Evolutionary conservation across 2,797 vertebrate genomes (phyloP), one percentile per base, ranked within the genome.

Genomic region (Siniperca undulata): DNA sequence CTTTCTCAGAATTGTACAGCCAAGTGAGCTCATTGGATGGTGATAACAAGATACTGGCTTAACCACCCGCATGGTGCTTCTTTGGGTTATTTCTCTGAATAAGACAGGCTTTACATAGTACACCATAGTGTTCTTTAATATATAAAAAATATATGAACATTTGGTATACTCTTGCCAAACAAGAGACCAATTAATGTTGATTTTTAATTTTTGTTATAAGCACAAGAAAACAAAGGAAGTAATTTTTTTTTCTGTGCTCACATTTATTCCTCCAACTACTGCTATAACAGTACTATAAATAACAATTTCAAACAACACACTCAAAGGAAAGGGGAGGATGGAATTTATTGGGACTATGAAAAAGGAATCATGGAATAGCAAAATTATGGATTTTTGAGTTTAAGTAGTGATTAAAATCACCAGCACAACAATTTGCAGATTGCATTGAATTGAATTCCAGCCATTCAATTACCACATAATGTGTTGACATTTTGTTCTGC

Each of bases 391-490:
- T 58, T 64, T 22, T 34, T 44, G 9, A 27, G 13, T 20, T 53
- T 17, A 66, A 75, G 50, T 38, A 30, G n/a, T 60, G 17, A 62
- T n/a, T 55, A 4, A 42, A 52, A 62, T 59, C 27, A 68, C n/a
- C 0, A 38, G 24, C 16, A 34, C 16, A 74, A 36, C 10, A 22
- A 22, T 17, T 5, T 64, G 34, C 11, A 64, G 24, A 53, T 68
- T 36, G 14, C 10, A 53, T 2, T 46, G 2, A 38, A 71, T 22
- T 65, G 7, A 68, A n/a, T 77, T 52, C 0, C 4, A 56, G 19
- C 7, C 22, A 27, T 52, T 74, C 13, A 27, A 4, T 42, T 7
- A 70, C 24, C 13, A 27, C 20, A 40, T 3, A 59, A 59, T 70
- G 7, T 36, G 30, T 30, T 66, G 4, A 59, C 10, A 5, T 44